These are phyloP conservation scores for Apamea anceps DNA, from an alignment of 2,888 invertebrate genomes.

Conservation along the genomic window DNA sequence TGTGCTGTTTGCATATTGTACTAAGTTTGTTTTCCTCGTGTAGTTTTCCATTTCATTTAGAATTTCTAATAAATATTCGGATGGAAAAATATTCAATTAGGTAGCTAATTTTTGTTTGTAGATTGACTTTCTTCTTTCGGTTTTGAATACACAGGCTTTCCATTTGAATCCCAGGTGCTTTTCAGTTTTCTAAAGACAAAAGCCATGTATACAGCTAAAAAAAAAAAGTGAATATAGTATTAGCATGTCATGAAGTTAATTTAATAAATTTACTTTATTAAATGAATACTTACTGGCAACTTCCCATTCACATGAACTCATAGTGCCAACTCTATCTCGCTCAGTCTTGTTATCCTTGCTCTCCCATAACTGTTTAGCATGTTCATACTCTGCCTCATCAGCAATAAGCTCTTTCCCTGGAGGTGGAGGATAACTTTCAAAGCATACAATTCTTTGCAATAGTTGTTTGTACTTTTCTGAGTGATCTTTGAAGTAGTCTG, in stretches of 20 bases:
- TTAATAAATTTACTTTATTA: background rate
- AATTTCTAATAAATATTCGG: background rate
- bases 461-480: conserved; percentile 86
- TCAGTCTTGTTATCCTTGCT: conserved; percentile 80
- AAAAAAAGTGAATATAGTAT: conserved; percentile 43
- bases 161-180: conserved; percentile 91
- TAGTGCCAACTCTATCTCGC: conserved; percentile 93
- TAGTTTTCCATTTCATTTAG: background rate
- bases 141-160: conserved; percentile 90
- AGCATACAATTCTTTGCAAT: conserved; percentile 94
- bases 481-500: conserved; percentile 94
- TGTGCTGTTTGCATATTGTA: background rate
- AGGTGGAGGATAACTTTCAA: conserved; percentile 95
- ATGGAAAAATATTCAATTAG: background rate
- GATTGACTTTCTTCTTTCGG: conserved; percentile 63
- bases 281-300: conserved; percentile 94
- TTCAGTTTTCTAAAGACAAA: conserved; percentile 96
- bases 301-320: conserved; percentile 98
- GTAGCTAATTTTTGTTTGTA: conserved; percentile 23
- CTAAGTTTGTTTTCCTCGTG: background rate
- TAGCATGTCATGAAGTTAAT: background rate
- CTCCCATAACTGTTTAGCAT: conserved; percentile 91
- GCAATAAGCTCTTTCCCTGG: conserved; percentile 89
- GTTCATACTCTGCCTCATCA: conserved; percentile 92
- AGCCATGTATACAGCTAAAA: conserved; percentile 94